Base-by-base conservation (phyloP, 2,888 invertebrate genomes). In the Pherbina coryleti region DNA sequence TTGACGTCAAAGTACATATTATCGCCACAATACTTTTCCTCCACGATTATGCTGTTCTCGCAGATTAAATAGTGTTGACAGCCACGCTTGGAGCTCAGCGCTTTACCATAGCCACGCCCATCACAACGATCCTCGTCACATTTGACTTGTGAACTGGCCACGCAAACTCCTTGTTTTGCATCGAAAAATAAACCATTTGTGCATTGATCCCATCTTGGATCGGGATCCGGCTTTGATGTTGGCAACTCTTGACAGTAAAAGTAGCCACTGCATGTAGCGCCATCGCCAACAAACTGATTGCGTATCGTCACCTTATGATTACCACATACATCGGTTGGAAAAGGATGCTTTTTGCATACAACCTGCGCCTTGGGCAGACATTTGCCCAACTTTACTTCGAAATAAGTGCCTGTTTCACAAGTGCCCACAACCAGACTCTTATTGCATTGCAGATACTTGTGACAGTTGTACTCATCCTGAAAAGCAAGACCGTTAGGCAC, bases 181-280 rank as follows among this genome's bases (percentile, higher is more conserved):
- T 85, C 82, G 70, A 86, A 88, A 79, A 88, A 88, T 11, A 55
- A 67, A 1, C 78, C 75, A 0, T 64, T 5, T 0, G 80, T 71
- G 71, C 88, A 88, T 64, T 86, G 84, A 0, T 82, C 81, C 82
- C 83, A 83, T 0, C 0, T 0, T 0, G 88, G 88, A 2, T 78
- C 14, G 0, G 78, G 22, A 75, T 88, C 88, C 0, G 87, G 85
- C 2, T 77, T 53, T 28, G 67, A 28, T 0, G 85, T 84, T 0
- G 86, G 87, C 4, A 82, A 31, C 55, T 86, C 88, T 0, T 76
- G 77, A 37, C 88, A 88, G 73, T 83, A 86, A 74, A 82, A 85
- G 70, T 88, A 87, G 0, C 88, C 88, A 14, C 85, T 83, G 62
- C 88, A 88, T 5, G 87, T 86, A 28, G 84, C 84, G 2, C 81